These are phyloP conservation scores for Nomada lathburiana DNA, from an alignment of 2,888 invertebrate species.

Conservation along the genomic window DNA sequence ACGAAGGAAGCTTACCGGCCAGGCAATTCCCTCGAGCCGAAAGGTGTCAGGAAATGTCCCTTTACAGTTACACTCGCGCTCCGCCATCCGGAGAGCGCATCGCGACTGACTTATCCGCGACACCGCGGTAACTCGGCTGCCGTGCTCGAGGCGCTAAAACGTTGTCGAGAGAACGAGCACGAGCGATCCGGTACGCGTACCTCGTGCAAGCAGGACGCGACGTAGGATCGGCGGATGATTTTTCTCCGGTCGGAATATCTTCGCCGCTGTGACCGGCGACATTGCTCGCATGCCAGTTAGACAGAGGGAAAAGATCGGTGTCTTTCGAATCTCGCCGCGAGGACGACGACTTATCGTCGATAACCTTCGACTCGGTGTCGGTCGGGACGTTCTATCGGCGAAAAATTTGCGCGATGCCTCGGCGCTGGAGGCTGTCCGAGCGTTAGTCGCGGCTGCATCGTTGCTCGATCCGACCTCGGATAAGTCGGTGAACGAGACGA, in stretches of 20 bases:
- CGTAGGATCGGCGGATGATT: conserved; percentile 44
- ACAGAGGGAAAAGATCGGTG: conserved; percentile 61
- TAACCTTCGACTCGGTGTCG: conserved; percentile 49
- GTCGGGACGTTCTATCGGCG: conserved; percentile 17
- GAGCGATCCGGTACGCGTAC: conserved; percentile 35
- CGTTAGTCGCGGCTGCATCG: neutral
- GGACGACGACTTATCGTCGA: conserved; percentile 53
- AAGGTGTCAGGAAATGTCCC: conserved; percentile 14
- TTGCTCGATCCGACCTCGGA: conserved; percentile 29
- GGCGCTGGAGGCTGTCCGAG: neutral
- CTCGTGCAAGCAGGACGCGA: conserved; percentile 5
- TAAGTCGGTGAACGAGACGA: conserved; percentile 15
- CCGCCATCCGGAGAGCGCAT: neutral
- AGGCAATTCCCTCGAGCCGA: neutral
- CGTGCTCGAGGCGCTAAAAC: conserved; percentile 39
- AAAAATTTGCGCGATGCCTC: conserved; percentile 24
- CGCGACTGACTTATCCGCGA: conserved; percentile 41
- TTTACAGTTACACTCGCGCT: conserved; percentile 17
- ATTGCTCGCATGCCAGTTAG: conserved; percentile 70
- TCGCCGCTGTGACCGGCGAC: conserved; percentile 42
- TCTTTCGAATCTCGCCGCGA: conserved; percentile 52
- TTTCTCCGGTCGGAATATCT: conserved; percentile 49
- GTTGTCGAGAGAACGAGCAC: conserved; percentile 40
- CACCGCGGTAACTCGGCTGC: conserved; percentile 32
- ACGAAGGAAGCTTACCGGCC: neutral